Percentiles rank a stretch among this genome's conserved stretches.
Evolutionary conservation across 1,140 invertebrate genomes (phyloP).

Genomic region (Drosophila rufa): DNA sequence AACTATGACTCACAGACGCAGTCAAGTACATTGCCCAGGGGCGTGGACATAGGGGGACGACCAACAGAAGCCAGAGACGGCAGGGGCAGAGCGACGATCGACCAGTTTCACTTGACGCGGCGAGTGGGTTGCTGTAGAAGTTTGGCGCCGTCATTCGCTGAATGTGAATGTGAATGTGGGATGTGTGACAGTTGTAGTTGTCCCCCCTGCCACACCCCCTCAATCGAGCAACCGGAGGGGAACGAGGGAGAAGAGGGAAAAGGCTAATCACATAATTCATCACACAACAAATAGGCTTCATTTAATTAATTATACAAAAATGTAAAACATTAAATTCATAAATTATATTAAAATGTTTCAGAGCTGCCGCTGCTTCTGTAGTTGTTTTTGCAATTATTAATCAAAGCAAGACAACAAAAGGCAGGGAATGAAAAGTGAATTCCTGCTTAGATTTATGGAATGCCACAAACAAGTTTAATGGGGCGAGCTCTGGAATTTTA

Average conservation of each 20-base stretch:
- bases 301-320: slow-evolving; percentile 63
- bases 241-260: not conserved
- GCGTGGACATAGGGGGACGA: slow-evolving; percentile 4
- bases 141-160: slow-evolving; percentile 31
- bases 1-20: slow-evolving; percentile 53
- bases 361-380: slow-evolving; percentile 4
- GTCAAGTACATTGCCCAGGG: slow-evolving; percentile 30
- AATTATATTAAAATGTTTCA: slow-evolving; percentile 33
- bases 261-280: slow-evolving; percentile 45
- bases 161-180: slow-evolving; percentile 11
- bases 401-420: not conserved
- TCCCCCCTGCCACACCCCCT: not conserved
- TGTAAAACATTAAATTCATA: slow-evolving; percentile 45
- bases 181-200: slow-evolving; percentile 27
- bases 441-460: slow-evolving; percentile 32
- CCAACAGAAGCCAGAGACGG: slow-evolving; percentile 12
- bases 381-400: slow-evolving; percentile 33
- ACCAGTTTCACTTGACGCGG: slow-evolving; percentile 41
- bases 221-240: slow-evolving; percentile 3
- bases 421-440: slow-evolving; percentile 2
- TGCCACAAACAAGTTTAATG: slow-evolving; percentile 48
- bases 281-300: slow-evolving; percentile 44
- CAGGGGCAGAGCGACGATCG: slow-evolving; percentile 16
- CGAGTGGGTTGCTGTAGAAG: slow-evolving; percentile 36
- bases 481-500: slow-evolving; percentile 21